Evolutionary conservation across 2,888 invertebrate species (phyloP), one percentile per base, ranked within the genome.

Genomic region (Crematogaster levior): DNA sequence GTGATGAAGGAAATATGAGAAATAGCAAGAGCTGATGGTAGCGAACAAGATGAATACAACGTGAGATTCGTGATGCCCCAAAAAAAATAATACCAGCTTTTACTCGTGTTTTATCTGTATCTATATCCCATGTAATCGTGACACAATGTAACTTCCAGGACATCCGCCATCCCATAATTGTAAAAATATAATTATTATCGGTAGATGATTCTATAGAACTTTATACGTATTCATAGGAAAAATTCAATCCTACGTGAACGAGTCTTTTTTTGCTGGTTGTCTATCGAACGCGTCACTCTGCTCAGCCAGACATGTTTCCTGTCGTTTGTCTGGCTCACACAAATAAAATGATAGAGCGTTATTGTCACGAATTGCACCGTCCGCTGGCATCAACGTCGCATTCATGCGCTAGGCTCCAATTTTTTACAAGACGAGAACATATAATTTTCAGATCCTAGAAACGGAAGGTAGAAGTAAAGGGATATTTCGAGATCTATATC

Each of bases 271-370:
- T 80, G 21, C 68, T 48, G 61, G 70, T 43, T 68, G 82, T 34
- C 68, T 58, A 84, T 84, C 82, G 75, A 83, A 86, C 75, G 70
- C 82, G 82, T 72, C 80, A 63, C 58, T 72, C 89, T 91, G 93
- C 85, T 91, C 94, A 94, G 90, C 94, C 92, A 94, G 92, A 94
- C 94, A 93, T 93, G 93, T 92, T 94, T 94, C 94, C 94, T 94
- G 94, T 92, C 92, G 92, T 93, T 94, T 94, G 92, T 92, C 89
- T 89, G 81, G 84, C 86, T 90, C 90, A 87, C 92, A 92, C 90
- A 90, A 86, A 88, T 90, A 86, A 84, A 91, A 87, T 88, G 83
- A 89, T 86, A 73, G 72, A 81, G 82, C 73, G 77, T 77, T 75
- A 65, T 73, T 70, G 83, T 77, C 56, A 43, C 63, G 70, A 30